Conservation (phyloP, 2,797 vertebrate species). For the Enteromius treurensis region DNA sequence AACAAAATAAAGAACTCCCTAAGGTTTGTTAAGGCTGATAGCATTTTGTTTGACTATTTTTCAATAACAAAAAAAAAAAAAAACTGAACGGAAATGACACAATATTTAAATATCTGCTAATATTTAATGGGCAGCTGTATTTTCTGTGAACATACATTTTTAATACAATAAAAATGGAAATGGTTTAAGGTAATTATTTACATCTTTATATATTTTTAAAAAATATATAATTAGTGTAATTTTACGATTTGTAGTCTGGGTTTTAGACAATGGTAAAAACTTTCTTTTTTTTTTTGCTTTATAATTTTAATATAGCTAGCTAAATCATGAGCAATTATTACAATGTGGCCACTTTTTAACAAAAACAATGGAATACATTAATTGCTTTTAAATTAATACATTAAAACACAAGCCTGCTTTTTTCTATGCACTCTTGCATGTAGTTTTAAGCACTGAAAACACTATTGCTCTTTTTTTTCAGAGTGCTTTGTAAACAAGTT, state of each 20-base stretch:
- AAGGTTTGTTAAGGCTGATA: not conserved
- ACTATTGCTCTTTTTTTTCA: slow-evolving; percentile 5
- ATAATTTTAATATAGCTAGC: too few relatives aligned
- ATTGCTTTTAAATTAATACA: not conserved
- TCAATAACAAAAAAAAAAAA: too few relatives aligned
- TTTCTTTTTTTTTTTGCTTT: too few relatives aligned
- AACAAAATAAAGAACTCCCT: not conserved
- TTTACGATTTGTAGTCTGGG: not conserved
- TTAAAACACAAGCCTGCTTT: not conserved
- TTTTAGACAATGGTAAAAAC: not conserved
- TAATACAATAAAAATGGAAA: not conserved
- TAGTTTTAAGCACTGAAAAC: not conserved
- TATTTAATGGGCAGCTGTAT: too few relatives aligned
- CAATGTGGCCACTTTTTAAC: too few relatives aligned
- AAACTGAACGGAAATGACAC: not conserved
- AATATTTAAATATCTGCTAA: not conserved
- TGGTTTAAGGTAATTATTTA: not conserved
- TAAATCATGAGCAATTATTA: too few relatives aligned
- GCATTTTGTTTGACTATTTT: not conserved
- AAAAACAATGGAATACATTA: too few relatives aligned
- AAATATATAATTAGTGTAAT: too few relatives aligned
- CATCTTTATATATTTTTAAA: too few relatives aligned
- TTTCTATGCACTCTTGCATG: not conserved
- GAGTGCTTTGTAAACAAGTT: slow-evolving; percentile 25
- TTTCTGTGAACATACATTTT: not conserved